Conservation (phyloP, 2,797 vertebrate species). For the Micrastur ruficollis region DNA sequence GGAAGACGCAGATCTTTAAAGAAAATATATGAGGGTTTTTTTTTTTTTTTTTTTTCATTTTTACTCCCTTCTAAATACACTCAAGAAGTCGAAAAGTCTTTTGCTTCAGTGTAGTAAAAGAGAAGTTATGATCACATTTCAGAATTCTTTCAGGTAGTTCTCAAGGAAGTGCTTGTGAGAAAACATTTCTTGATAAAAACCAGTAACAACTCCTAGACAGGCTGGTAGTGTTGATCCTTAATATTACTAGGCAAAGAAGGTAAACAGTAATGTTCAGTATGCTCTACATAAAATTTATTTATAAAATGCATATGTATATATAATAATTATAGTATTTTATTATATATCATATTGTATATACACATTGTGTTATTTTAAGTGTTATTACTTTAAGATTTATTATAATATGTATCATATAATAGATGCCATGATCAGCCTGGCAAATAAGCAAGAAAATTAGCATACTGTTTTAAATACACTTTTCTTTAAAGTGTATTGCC, state of each 20-base stretch:
- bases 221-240: background rate
- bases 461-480: background rate
- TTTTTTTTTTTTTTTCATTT: background rate
- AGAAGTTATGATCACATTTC: background rate
- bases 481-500: background rate
- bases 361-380: background rate
- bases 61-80: background rate
- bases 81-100: background rate
- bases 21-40: background rate
- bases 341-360: background rate
- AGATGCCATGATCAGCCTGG: background rate
- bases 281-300: background rate
- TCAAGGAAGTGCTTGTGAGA: background rate
- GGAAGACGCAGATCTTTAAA: background rate
- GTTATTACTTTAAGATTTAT: background rate
- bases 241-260: background rate
- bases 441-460: background rate
- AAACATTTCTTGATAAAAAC: background rate
- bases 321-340: background rate
- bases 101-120: background rate
- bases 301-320: background rate
- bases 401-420: background rate
- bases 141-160: background rate
- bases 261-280: background rate
- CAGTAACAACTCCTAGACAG: background rate